Evolutionary conservation across 1,140 invertebrate species (phyloP), one percentile per base, ranked within the genome.

Genomic region (Wiebesia pumilae): DNA sequence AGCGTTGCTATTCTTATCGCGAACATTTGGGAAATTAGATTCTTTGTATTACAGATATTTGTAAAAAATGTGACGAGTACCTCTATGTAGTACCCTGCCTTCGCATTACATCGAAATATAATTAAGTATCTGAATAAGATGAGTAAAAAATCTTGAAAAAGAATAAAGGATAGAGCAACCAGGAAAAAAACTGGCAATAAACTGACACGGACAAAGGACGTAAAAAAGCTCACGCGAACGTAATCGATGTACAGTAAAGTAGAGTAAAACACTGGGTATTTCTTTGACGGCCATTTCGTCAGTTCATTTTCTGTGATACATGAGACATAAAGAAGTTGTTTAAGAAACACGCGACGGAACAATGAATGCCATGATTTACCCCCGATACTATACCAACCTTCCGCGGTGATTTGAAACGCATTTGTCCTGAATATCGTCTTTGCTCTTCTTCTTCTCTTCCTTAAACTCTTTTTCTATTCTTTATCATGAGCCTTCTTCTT

Each of bases 351-450:
- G 27, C 27, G 40, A 30, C 1, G 43, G 24, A 80, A 80, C 73
- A n/a, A 77, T 77, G 73, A 77, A 77, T 30, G 54, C 65, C 88
- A 81, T 87, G 81, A 89, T 89, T 83, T 84, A 67, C 58, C 16
- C 80, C 30, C 38, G 3, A 14, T 69, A 10, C 67, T 35, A 69
- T 69, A 33, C 30, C 27, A n/a, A 3, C 7, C 12, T 38, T 3
- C 78, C 24, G 30, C 24, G 51, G 21, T 19, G n/a, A 62, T 27
- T 62, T 16, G 30, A 62, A 80, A 62, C 21, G 30, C n/a, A 47
- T 80, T 51, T 51, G 54, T 14, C 33, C 19, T 43, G 38, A 35
- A 40, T 40, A 30, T 30, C 35, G 58, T 43, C 58, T 67, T 43
- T n/a, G 14, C 40, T 33, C 14, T 19, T 40, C 35, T 73, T 14